Percentiles rank a stretch among this genome's conserved stretches.
Evolutionary conservation across 2,888 invertebrate genomes (phyloP).

Genomic region (Archaeoteleia sp.): DNA sequence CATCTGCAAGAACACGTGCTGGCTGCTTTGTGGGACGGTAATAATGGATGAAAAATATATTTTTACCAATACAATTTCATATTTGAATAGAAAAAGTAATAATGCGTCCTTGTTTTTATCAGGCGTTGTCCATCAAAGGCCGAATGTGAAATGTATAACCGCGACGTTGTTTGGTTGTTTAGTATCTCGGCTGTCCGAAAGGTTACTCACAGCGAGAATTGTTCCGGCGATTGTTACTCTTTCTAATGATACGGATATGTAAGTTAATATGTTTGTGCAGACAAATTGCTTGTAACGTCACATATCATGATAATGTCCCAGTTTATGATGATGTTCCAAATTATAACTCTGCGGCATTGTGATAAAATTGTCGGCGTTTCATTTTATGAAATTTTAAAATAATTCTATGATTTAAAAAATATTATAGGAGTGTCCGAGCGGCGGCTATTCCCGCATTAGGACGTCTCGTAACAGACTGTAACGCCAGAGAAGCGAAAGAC

Average conservation of each 20-base stretch:
- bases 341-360: too few relatives aligned
- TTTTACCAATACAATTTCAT: slow-evolving; percentile 2
- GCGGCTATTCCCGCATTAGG: slow-evolving; percentile 81
- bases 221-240: slow-evolving; percentile 83
- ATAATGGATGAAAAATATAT: too few relatives aligned
- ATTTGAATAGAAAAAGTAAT: too few relatives aligned
- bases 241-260: slow-evolving; percentile 82
- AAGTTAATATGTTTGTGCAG: slow-evolving; percentile 71
- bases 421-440: slow-evolving; percentile 78
- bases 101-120: too few relatives aligned
- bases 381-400: too few relatives aligned
- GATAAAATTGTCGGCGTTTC: too few relatives aligned
- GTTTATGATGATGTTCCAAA: too few relatives aligned
- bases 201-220: slow-evolving; percentile 78
- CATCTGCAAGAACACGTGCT: slow-evolving; percentile 79
- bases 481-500: slow-evolving; percentile 76
- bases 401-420: too few relatives aligned
- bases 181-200: slow-evolving; percentile 77
- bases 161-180: slow-evolving; percentile 79
- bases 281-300: too few relatives aligned
- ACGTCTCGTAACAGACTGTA: slow-evolving; percentile 77
- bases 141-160: slow-evolving; percentile 79
- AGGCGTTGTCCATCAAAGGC: slow-evolving; percentile 81
- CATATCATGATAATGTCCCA: too few relatives aligned
- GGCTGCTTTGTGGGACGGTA: slow-evolving; percentile 82